Evolutionary conservation across 2,797 vertebrate species (phyloP), one percentile per base, ranked within the genome.

Genomic region (Myripristis murdjan): DNA sequence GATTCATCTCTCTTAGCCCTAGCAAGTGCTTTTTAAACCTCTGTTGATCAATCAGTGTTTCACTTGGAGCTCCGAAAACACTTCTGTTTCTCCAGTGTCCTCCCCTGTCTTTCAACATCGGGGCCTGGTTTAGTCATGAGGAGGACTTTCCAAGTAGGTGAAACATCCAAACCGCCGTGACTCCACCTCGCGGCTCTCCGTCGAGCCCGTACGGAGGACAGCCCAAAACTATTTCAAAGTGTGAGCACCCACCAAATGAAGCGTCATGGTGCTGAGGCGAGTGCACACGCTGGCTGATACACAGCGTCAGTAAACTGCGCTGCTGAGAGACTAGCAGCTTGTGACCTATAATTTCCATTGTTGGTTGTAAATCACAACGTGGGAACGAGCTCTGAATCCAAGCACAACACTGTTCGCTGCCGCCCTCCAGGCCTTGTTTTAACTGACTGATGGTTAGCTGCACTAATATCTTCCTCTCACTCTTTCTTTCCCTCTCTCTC

Each of bases 71-170:
- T 53, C 55, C 20, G 31, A 10, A 23, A 22, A 5, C 59, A 3
- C 33, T 31, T 31, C 41, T 20, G 9, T 44, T 43, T 24, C 31
- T 56, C 55, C 14, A 18, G 39, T 28, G 11, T 77, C 44, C 1
- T n/a, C 41, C 22, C 23, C 16, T n/a, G 9, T 52, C 28, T 54
- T 33, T 44, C 66, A 49, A 0, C 20, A 15, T 31, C 14, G n/a
- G 12, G 22, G 43, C 77, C 78, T 74, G 77, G 14, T 79, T 79
- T 54, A 31, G 54, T 52, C 61, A 72, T 73, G 28, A 70, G 20
- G 51, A 44, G 10, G 20, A 44, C 37, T 46, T 64, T 83, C 75
- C 73, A 76, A 75, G 58, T 60, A 57, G 75, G 63, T 69, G 56
- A 73, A 73, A 3, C 52, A 1, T 61, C 11, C 58, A 71, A 22